These are phyloP conservation scores for Drosophila mercatorum DNA, from an alignment of 2,888 invertebrate genomes.

Conservation along the genomic window DNA sequence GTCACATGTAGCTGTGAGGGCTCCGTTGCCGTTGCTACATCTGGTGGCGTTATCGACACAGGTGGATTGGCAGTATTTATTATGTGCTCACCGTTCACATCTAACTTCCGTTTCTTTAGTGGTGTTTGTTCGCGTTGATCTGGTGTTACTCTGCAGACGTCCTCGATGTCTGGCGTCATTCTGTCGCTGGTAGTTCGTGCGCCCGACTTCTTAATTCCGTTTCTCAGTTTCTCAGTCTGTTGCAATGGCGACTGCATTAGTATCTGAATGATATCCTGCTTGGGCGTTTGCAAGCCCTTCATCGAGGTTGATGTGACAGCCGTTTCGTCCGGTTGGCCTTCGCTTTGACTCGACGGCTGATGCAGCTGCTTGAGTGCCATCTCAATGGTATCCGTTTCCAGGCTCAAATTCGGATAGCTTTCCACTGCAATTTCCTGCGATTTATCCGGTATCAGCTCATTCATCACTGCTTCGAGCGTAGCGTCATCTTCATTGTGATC, in stretches of 20 bases:
- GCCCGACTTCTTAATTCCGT: conserved; percentile 5
- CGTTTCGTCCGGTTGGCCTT: conserved; percentile 53
- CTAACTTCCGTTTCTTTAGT: conserved; percentile 40
- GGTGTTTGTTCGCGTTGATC: conserved; percentile 29
- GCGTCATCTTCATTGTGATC: conserved; percentile 55
- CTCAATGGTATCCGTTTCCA: conserved; percentile 54
- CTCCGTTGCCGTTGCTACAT: background rate
- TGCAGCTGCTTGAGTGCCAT: conserved; percentile 49
- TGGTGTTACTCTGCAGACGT: background rate
- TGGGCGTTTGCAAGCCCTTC: conserved; percentile 28
- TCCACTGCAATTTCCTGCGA: background rate
- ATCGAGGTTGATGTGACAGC: conserved; percentile 63
- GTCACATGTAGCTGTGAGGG: conserved; percentile 37
- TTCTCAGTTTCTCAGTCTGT: background rate
- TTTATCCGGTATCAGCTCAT: conserved; percentile 16
- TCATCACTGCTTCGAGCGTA: conserved; percentile 30
- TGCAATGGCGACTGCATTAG: conserved; percentile 47
- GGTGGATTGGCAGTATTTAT: background rate
- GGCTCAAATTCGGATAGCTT: conserved; percentile 33
- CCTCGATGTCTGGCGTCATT: background rate
- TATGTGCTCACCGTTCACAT: conserved; percentile 9
- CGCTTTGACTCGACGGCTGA: conserved; percentile 25
- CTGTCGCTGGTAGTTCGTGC: conserved; percentile 8
- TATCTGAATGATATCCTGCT: conserved; percentile 39
- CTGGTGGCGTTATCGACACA: conserved; percentile 22